Evolutionary conservation across 2,888 invertebrate genomes (phyloP).

Genomic region (Halocaridina rubra): DNA sequence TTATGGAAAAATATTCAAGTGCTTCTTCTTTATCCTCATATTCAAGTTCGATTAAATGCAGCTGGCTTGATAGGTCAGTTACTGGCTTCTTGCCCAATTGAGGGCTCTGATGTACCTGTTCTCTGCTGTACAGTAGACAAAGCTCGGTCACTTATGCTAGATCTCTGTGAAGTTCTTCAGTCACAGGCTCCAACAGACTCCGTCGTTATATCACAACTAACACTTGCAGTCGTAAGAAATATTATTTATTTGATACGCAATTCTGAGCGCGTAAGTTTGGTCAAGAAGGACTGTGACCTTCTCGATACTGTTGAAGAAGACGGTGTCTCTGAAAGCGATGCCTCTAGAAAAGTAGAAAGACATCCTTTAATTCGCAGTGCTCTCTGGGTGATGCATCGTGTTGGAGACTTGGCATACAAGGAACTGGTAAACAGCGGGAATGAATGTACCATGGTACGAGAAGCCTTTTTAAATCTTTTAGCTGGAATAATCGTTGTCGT

Average conservation of each 20-base stretch:
- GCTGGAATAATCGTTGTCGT: conserved; percentile 47
- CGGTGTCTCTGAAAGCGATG: not conserved
- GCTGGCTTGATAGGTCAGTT: conserved; percentile 45
- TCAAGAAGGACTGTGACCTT: not conserved
- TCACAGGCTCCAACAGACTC: conserved; percentile 28
- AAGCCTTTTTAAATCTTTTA: conserved; percentile 56
- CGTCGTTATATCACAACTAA: conserved; percentile 38
- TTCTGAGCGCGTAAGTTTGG: conserved; percentile 34
- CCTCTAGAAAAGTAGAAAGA: not conserved
- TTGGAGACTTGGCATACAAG: conserved; percentile 48
- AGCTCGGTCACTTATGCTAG: conserved; percentile 29
- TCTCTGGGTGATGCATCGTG: conserved; percentile 48
- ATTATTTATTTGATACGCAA: conserved; percentile 58
- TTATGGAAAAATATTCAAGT: conserved; percentile 45
- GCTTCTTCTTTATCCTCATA: conserved; percentile 46
- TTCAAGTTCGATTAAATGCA: conserved; percentile 46
- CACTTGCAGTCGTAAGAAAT: conserved; percentile 48
- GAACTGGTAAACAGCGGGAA: conserved; percentile 34
- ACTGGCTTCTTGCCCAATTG: conserved; percentile 47
- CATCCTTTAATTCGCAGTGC: conserved; percentile 12
- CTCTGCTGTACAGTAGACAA: conserved; percentile 18
- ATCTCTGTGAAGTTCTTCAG: conserved; percentile 49
- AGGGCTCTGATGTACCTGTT: conserved; percentile 25
- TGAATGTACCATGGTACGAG: conserved; percentile 29
- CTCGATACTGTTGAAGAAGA: not conserved